phyloP scores from a whole-genome alignment of 2,888 invertebrate species.

The Cantharis rufa region DNA sequence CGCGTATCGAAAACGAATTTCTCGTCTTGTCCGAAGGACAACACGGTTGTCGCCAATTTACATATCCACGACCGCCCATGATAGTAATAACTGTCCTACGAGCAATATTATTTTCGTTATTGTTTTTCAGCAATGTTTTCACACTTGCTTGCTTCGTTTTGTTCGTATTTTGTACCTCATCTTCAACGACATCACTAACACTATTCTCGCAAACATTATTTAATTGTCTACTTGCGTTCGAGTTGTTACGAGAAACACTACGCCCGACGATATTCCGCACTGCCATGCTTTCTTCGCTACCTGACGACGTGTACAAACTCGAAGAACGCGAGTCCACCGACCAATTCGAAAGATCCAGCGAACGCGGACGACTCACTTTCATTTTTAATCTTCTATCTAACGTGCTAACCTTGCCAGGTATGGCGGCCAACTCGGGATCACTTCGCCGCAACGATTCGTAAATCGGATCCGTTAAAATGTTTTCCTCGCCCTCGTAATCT shows the following conservation, averaged over 20 bases:
- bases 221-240: slow-evolving; percentile 71
- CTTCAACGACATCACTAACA: slow-evolving; percentile 30
- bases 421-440: slow-evolving; percentile 82
- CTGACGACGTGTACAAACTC: slow-evolving; percentile 80
- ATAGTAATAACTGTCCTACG: slow-evolving; percentile 80
- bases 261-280: slow-evolving; percentile 62
- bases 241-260: slow-evolving; percentile 75
- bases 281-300: slow-evolving; percentile 84
- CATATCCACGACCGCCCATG: slow-evolving; percentile 87
- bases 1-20: slow-evolving; percentile 59
- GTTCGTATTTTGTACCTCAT: slow-evolving; percentile 32
- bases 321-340: slow-evolving; percentile 85
- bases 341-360: slow-evolving; percentile 84
- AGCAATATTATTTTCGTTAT: slow-evolving; percentile 43
- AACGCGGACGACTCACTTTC: slow-evolving; percentile 81
- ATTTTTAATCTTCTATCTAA: slow-evolving; percentile 78
- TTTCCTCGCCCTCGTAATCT: slow-evolving; percentile 81
- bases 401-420: slow-evolving; percentile 81
- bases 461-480: slow-evolving; percentile 71
- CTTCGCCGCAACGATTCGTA: slow-evolving; percentile 78
- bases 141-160: slow-evolving; percentile 27
- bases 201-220: slow-evolving; percentile 48
- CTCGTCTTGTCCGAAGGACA: slow-evolving; percentile 61
- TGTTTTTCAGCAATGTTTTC: slow-evolving; percentile 22
- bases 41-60: slow-evolving; percentile 80